phyloP scores from a whole-genome alignment of 2,797 vertebrate species.

The Lagodon rhomboides region DNA sequence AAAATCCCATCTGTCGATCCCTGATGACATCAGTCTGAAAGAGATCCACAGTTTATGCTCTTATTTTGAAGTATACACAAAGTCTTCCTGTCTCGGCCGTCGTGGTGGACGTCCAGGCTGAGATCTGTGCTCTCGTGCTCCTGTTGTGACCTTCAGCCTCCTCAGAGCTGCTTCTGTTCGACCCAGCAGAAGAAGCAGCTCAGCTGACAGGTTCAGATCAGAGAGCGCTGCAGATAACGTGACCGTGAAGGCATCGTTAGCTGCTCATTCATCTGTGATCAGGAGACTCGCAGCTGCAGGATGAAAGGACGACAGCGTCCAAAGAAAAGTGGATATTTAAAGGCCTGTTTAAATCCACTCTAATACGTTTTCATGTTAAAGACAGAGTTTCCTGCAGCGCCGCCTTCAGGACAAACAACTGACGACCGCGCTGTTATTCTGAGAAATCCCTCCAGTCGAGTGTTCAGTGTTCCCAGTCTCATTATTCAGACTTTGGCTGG shows the following conservation, averaged over 20 bases:
- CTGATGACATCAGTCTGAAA: neutral
- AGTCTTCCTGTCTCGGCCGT: neutral
- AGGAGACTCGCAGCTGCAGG: constrained; percentile 27
- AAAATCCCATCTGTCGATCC: no score
- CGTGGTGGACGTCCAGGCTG: neutral
- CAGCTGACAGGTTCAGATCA: constrained; percentile 21
- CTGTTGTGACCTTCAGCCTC: neutral
- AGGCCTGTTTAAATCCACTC: neutral
- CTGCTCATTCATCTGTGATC: constrained; percentile 23
- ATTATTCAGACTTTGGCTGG: neutral
- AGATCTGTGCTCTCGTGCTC: neutral
- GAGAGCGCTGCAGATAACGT: constrained; percentile 21
- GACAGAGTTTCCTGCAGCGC: neutral
- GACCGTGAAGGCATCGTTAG: constrained; percentile 14
- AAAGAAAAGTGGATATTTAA: neutral
- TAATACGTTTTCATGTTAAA: no score
- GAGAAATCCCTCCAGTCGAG: no score
- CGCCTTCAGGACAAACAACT: no score
- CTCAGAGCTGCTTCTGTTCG: constrained; percentile 5
- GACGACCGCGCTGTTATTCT: no score
- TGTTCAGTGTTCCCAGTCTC: neutral
- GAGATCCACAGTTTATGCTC: neutral
- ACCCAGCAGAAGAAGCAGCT: constrained; percentile 4
- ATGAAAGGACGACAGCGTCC: constrained; percentile 25
- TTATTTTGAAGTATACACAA: constrained; percentile 16